Base-by-base conservation (phyloP, 2,888 invertebrate species). In the Hipparchia semele region DNA sequence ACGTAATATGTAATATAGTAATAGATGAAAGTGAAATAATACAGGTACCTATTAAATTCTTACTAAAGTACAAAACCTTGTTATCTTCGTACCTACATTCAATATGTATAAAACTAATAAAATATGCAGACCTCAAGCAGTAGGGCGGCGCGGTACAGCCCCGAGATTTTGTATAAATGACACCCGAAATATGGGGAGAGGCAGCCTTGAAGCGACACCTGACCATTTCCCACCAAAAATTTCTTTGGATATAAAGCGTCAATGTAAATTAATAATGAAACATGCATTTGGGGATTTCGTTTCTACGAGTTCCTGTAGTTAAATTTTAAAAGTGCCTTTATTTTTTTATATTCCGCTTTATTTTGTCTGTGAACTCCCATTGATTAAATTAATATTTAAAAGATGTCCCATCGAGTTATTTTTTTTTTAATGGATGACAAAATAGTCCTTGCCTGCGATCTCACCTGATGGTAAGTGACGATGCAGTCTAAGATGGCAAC, bases 171-270 rank as follows among this genome's bases (percentile, higher is more conserved):
- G 33, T 65, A 10, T 33, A 65, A 65, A 53, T 23, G 23, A 53
- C 10, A 65, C 65, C 53, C 65, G 51, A 65, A 64, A 64, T 64
- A 64, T 53, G 65, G 51, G 53, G 65, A 65, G 65, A 39, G 53
- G 51, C 65, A 33, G 53, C 64, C 65, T 66, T 59, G 62, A 13
- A 71, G 33, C 51, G 9, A 33, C 70, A 70, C 65, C 65, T 65
- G 65, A 51, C 39, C 65, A 6, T 46, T 64, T 71, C 65, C 64
- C 65, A 71, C 56, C 65, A 59, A 33, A 59, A 51, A 51, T 51
- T 65, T 56, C 65, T 58, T 70, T 33, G 33, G 10, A 65, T 53
- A 65, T 65, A 51, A 51, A 65, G 53, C 65, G 65, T 33, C 65
- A 65, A 33, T 53, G 6, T 53, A 53, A 65, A 65, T 65, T 53